A percentile compares a stretch with the other conserved stretches of the same genome.
Evolutionary conservation across 2,888 invertebrate species (phyloP).

Genomic region (Linnaemya tessellans): DNA sequence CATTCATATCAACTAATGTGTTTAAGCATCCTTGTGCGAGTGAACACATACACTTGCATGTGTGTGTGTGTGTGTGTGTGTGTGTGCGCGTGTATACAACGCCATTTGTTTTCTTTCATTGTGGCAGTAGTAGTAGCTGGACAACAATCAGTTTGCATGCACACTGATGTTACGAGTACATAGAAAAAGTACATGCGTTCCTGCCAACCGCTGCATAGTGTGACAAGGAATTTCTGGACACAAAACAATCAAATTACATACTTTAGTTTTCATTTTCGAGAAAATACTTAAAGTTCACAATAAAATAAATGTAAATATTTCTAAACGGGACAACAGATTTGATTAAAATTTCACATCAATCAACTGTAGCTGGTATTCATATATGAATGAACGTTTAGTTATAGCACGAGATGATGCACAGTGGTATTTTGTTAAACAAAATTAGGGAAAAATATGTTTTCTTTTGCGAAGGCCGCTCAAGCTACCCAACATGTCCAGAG

Average conservation of each 20-base stretch:
- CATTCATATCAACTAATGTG: not conserved
- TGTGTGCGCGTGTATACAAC: not conserved
- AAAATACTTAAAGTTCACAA: not conserved
- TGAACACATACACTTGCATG: not conserved
- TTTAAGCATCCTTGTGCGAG: not conserved
- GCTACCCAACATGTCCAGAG: too few relatives aligned
- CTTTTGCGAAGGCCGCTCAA: too few relatives aligned
- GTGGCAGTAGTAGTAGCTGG: not conserved
- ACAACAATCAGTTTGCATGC: not conserved
- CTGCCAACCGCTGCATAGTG: not conserved
- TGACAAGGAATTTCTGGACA: slow-evolving; percentile 3
- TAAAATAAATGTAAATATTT: too few relatives aligned
- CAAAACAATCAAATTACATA: not conserved
- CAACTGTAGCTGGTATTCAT: too few relatives aligned
- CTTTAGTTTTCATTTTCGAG: not conserved
- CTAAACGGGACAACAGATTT: too few relatives aligned
- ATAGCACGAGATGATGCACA: too few relatives aligned
- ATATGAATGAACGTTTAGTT: too few relatives aligned
- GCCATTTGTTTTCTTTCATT: slow-evolving; percentile 1
- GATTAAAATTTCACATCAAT: too few relatives aligned
- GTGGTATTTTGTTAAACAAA: too few relatives aligned
- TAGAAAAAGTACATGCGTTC: not conserved
- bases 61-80: not conserved
- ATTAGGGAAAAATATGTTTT: too few relatives aligned
- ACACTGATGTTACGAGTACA: not conserved